phyloP scores from a whole-genome alignment of 2,797 vertebrate species.

The Microctenopoma lineatum region DNA sequence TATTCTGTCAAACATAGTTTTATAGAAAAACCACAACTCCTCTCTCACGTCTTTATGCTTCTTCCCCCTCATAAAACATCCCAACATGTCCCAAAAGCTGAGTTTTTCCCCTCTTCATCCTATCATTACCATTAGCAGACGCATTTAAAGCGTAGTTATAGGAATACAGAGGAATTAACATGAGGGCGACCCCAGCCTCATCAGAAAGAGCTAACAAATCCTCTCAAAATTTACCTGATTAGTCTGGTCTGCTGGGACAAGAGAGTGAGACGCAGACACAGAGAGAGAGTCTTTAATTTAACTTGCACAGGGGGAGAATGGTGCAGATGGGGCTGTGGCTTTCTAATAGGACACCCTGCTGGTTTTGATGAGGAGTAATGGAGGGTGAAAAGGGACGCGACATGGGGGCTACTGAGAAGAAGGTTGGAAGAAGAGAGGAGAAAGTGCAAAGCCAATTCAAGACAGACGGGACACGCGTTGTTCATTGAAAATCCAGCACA shows the following conservation, averaged over 20 bases:
- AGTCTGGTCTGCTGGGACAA: slow-evolving; percentile 1
- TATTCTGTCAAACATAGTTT: slow-evolving; percentile 9
- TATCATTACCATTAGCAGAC: slow-evolving; percentile 44
- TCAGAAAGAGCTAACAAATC: slow-evolving; percentile 39
- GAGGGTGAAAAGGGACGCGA: slow-evolving; percentile 31
- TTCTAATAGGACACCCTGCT: slow-evolving; percentile 49
- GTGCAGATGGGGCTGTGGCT: slow-evolving; percentile 40
- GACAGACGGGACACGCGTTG: background rate
- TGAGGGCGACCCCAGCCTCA: background rate
- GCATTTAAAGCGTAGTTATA: background rate
- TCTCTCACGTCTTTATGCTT: slow-evolving; percentile 4
- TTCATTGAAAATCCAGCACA: background rate
- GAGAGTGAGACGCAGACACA: slow-evolving; percentile 8
- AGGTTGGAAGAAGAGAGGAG: background rate
- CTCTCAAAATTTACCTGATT: slow-evolving; percentile 60
- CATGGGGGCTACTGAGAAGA: background rate
- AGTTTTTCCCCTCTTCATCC: slow-evolving; percentile 3
- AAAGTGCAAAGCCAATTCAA: background rate
- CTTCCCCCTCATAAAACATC: slow-evolving; percentile 21
- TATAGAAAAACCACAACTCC: background rate
- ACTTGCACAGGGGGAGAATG: slow-evolving; percentile 17
- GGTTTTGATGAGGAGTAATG: slow-evolving; percentile 48
- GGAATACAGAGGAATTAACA: slow-evolving; percentile 19
- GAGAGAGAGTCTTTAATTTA: slow-evolving; percentile 23
- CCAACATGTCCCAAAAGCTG: slow-evolving; percentile 22